Base-by-base conservation (phyloP, 2,888 invertebrate species). In the Aleiodes alternator region DNA sequence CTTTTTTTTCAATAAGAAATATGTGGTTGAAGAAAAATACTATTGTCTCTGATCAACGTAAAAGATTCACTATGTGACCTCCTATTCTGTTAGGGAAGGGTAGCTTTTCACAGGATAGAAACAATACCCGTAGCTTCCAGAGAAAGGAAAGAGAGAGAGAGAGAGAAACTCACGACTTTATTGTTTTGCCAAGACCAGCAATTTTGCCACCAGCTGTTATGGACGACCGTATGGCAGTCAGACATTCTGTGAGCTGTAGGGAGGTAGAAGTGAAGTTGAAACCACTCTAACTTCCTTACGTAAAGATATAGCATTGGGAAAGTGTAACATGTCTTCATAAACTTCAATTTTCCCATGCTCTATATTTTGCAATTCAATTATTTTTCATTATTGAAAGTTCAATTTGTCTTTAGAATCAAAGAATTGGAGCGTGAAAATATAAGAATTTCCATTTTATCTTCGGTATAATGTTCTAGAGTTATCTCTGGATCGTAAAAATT, bases 131-230 rank as follows among this genome's bases (percentile, higher is more conserved):
- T 50, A 9, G 57, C 50, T 34, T 23, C 68, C 12, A 57, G 50
- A 50, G n/a, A 8, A 34, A 23, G 43, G 8, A 38, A 23, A 43
- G 34, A 48, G 66, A 23, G 23, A 23, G 23, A 23, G 8, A 38
- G 12, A 43, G 34, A 48, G 66, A 48, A 31, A 72, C 68, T 66
- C 31, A 11, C 53, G 76, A 79, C 78, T 82, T 82, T 80, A 82
- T 82, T 82, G 80, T 80, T 80, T 80, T 73, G 73, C 79, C 74
- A 61, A 66, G 79, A 78, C 73, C 78, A 55, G 72, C 64, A 80
- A 82, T 83, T 77, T 78, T 77, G 77, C 73, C 76, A 73, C 72
- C 80, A 80, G 80, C 79, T 81, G 81, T 80, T 78, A 79, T 78
- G 76, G 76, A 75, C 75, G 71, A 71, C 71, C 75, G 71, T 75